phyloP scores from a whole-genome alignment of 2,113 vertebrate species.

The Hemiprocne comata region DNA sequence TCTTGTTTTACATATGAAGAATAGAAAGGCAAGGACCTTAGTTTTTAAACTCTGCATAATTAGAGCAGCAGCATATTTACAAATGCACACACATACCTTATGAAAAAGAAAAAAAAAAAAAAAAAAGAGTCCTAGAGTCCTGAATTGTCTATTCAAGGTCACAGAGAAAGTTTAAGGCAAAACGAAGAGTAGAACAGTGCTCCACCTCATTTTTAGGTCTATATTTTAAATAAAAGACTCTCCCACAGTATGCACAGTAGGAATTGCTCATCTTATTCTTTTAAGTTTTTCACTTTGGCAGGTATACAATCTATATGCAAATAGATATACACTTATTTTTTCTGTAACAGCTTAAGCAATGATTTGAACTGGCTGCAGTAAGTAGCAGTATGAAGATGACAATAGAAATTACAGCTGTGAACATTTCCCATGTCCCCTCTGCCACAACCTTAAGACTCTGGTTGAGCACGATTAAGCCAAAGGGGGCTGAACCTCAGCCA shows the following conservation, averaged over 20 bases:
- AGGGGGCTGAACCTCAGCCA: not conserved
- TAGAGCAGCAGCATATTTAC: not conserved
- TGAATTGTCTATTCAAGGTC: slow-evolving; percentile 33
- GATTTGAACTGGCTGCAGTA: slow-evolving; percentile 18
- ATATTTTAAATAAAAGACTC: slow-evolving; percentile 13
- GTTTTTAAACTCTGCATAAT: not conserved
- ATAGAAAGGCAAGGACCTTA: not conserved
- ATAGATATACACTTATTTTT: slow-evolving; percentile 37
- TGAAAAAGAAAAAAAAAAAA: not conserved
- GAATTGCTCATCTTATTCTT: slow-evolving; percentile 36
- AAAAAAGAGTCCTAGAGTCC: not conserved
- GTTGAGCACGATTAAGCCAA: not conserved
- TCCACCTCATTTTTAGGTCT: slow-evolving; percentile 11
- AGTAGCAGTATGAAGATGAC: not conserved
- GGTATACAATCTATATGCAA: slow-evolving; percentile 65
- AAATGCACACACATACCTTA: not conserved
- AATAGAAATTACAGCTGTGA: not conserved
- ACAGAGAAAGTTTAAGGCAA: not conserved
- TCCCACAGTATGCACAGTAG: not conserved
- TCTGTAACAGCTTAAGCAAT: not conserved
- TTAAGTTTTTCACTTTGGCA: slow-evolving; percentile 40
- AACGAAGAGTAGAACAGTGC: not conserved
- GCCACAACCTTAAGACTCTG: not conserved
- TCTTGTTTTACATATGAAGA: slow-evolving; percentile 18
- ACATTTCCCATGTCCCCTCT: not conserved